A percentile compares a stretch with the other conserved stretches of the same genome.
Conservation (phyloP, 2,797 vertebrate species). For the Podarcis lilfordi region DNA sequence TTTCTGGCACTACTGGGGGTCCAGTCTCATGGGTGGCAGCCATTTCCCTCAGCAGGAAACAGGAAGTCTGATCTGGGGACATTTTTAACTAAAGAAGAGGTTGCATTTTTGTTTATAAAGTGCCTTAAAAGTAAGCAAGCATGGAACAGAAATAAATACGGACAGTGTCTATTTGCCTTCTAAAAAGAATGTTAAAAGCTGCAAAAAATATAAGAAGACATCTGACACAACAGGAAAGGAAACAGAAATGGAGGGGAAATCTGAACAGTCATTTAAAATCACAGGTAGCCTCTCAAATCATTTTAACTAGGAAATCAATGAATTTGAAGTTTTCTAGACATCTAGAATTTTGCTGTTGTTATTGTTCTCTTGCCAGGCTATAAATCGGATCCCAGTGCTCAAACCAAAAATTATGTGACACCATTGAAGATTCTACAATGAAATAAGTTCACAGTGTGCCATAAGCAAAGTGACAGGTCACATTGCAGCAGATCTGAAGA, state of each 20-base stretch:
- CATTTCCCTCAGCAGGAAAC: too few species aligned
- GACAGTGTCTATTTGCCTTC: background rate
- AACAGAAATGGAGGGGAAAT: background rate
- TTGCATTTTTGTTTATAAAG: background rate
- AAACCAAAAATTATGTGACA: background rate
- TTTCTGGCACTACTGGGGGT: too few species aligned
- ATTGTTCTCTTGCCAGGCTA: background rate
- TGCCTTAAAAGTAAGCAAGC: background rate
- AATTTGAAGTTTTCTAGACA: background rate
- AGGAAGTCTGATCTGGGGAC: too few species aligned
- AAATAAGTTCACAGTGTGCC: background rate
- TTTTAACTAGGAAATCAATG: background rate
- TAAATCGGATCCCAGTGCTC: background rate
- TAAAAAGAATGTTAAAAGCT: background rate
- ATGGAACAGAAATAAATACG: background rate
- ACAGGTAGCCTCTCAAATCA: background rate
- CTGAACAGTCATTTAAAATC: background rate
- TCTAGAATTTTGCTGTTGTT: background rate
- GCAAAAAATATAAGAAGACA: background rate
- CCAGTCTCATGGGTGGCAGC: too few species aligned
- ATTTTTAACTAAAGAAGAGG: background rate
- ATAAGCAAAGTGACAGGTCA: background rate
- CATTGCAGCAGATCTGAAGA: background rate
- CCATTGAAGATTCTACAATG: background rate
- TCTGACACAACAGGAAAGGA: background rate